phyloP scores from a whole-genome alignment of 2,113 vertebrate species.

The Cavia porcellus region DNA sequence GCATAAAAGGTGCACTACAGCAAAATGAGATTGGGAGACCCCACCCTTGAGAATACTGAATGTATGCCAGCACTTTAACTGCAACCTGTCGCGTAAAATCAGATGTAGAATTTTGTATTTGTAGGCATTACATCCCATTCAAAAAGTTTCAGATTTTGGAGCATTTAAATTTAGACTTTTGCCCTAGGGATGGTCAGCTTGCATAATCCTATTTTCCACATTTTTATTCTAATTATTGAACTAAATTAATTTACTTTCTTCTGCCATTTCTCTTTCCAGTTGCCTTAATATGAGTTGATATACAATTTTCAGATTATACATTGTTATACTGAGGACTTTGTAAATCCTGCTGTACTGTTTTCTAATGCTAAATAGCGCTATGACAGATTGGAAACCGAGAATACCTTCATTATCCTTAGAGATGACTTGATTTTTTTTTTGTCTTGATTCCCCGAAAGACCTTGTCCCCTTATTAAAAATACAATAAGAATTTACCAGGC shows the following conservation, averaged over 20 bases:
- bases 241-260: background rate
- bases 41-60: background rate
- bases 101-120: background rate
- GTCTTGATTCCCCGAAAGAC: background rate
- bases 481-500: background rate
- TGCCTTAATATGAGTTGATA: background rate
- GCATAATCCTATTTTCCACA: background rate
- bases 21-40: too few relatives aligned
- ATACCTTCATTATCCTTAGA: background rate
- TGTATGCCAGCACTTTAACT: background rate
- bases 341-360: background rate
- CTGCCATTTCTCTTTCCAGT: background rate
- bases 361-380: background rate
- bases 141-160: background rate
- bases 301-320: background rate
- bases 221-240: background rate
- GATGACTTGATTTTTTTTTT: background rate
- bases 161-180: background rate
- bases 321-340: background rate
- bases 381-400: background rate
- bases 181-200: background rate
- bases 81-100: background rate
- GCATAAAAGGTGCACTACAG: background rate
- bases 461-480: background rate
- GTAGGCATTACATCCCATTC: background rate